Percentiles rank a stretch among this genome's conserved stretches.
phyloP scores from a whole-genome alignment of 2,888 invertebrate genomes.

The Netelia virgata region DNA sequence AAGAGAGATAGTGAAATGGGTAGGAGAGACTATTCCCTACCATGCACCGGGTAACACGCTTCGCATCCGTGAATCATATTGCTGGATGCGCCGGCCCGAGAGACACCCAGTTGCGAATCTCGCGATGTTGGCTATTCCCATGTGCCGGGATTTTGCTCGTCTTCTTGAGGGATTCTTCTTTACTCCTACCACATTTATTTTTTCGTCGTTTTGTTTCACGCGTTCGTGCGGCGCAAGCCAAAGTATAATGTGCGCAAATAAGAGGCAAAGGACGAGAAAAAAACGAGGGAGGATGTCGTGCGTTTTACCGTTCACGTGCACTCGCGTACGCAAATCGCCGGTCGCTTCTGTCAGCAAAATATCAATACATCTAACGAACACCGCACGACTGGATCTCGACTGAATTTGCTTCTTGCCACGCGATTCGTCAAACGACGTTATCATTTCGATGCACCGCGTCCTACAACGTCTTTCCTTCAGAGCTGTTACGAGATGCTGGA shows the following conservation, averaged over 20 bases:
- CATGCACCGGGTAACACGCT: constrained; percentile 24
- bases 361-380: constrained; percentile 60
- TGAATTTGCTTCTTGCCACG: constrained; percentile 54
- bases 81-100: constrained; percentile 34
- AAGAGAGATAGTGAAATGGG: constrained; percentile 30
- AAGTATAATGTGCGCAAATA: constrained; percentile 67
- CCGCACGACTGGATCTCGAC: constrained; percentile 19
- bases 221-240: constrained; percentile 49
- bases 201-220: no score
- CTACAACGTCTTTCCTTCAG: constrained; percentile 46
- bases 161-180: constrained; percentile 34
- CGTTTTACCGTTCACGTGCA: constrained; percentile 29
- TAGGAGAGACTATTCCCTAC: constrained; percentile 40
- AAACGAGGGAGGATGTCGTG: constrained; percentile 7
- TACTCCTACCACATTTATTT: constrained; percentile 15
- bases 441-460: constrained; percentile 53
- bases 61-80: constrained; percentile 61
- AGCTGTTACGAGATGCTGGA: constrained; percentile 43
- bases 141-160: constrained; percentile 38
- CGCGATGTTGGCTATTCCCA: constrained; percentile 35
- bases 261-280: constrained; percentile 61
- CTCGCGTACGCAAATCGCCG: constrained; percentile 46
- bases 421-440: constrained; percentile 56
- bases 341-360: constrained; percentile 63
- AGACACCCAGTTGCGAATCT: constrained; percentile 60